phyloP scores from a whole-genome alignment of 2,888 invertebrate genomes.

The Malthinus flaveolus region DNA sequence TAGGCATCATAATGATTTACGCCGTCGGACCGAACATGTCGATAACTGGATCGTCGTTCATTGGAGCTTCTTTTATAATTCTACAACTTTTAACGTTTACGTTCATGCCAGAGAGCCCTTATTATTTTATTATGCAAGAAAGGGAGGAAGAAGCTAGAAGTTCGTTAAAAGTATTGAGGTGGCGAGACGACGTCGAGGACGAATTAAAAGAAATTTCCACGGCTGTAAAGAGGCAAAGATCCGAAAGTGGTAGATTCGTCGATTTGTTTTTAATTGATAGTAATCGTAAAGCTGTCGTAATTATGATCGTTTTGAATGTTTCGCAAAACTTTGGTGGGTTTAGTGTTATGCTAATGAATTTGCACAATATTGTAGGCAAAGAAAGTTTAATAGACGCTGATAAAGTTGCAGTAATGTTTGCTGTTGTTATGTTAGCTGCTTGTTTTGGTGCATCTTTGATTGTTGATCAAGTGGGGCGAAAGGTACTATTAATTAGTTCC shows the following conservation, averaged over 20 bases:
- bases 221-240: slow-evolving; percentile 45
- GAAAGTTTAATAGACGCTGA: slow-evolving; percentile 38
- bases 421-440: slow-evolving; percentile 46
- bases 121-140: slow-evolving; percentile 44
- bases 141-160: slow-evolving; percentile 42
- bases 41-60: slow-evolving; percentile 44
- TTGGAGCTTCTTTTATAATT: slow-evolving; percentile 42
- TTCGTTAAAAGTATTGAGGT: slow-evolving; percentile 18
- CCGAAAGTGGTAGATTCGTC: slow-evolving; percentile 45
- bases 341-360: slow-evolving; percentile 51
- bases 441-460: slow-evolving; percentile 35
- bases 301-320: slow-evolving; percentile 48
- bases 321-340: slow-evolving; percentile 50
- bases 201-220: slow-evolving; percentile 13
- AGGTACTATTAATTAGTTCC: slow-evolving; percentile 44
- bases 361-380: slow-evolving; percentile 47
- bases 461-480: slow-evolving; percentile 43
- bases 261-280: slow-evolving; percentile 47
- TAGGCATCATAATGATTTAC: slow-evolving; percentile 48
- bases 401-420: slow-evolving; percentile 47
- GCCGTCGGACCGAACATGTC: slow-evolving; percentile 48
- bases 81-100: slow-evolving; percentile 44
- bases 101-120: slow-evolving; percentile 52
- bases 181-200: too few species aligned
- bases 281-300: slow-evolving; percentile 47